Percentiles rank a stretch among this genome's conserved stretches.
Conservation (phyloP, 2,113 vertebrate genomes). For the Scalopus aquaticus region DNA sequence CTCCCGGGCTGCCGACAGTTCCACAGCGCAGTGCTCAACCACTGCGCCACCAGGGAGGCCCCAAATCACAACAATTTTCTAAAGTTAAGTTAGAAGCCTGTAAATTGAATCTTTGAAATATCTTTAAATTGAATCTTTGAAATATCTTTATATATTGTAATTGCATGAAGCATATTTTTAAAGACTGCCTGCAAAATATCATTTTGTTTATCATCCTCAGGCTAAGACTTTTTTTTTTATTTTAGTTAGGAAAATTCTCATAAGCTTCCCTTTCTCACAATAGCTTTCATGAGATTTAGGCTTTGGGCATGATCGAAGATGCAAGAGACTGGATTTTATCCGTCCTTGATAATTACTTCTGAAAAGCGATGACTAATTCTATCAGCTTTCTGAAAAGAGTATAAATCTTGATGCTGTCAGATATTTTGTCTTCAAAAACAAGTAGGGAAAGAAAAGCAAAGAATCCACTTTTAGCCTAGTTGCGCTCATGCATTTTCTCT, state of each 20-base stretch:
- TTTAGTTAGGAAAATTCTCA: constrained; percentile 19
- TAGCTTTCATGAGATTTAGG: constrained; percentile 65
- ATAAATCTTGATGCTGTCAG: constrained; percentile 39
- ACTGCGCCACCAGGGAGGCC: no score
- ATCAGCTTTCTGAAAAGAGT: constrained; percentile 47
- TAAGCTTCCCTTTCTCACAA: constrained; percentile 61
- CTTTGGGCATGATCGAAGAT: constrained; percentile 55
- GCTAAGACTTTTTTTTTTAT: constrained; percentile 18
- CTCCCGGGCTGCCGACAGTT: no score
- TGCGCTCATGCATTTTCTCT: neutral
- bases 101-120: constrained; percentile 68
- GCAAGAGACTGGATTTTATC: constrained; percentile 59
- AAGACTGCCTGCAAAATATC: constrained; percentile 47
- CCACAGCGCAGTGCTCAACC: no score
- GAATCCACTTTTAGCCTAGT: neutral
- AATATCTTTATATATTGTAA: constrained; percentile 67
- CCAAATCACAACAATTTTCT: constrained; percentile 25
- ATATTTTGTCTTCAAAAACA: constrained; percentile 52
- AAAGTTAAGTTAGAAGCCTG: constrained; percentile 47
- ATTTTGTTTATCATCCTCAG: constrained; percentile 66
- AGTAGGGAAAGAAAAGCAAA: constrained; percentile 7
- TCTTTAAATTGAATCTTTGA: constrained; percentile 67
- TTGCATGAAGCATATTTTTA: constrained; percentile 59
- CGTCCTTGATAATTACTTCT: constrained; percentile 57
- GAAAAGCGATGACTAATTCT: constrained; percentile 63